Evolutionary conservation across 1,140 invertebrate species (phyloP).

Genomic region (Drosophila lowei): DNA sequence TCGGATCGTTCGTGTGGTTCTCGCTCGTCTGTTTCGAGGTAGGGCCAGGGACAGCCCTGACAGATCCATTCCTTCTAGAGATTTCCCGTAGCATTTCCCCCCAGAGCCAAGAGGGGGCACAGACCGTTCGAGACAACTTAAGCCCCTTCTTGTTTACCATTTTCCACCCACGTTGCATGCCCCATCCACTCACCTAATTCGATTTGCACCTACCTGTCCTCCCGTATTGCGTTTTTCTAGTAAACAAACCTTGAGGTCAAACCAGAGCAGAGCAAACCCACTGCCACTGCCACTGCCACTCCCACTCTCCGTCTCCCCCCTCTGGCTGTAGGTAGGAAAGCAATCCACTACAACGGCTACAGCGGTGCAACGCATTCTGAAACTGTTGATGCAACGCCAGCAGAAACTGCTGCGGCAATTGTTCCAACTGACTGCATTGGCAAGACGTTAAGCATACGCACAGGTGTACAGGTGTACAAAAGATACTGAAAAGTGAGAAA

Average conservation of each 20-base stretch:
- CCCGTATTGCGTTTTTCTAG: neutral
- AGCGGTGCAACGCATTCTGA: conserved; percentile 80
- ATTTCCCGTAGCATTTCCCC: too few relatives aligned
- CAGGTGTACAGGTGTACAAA: conserved; percentile 18
- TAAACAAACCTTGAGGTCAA: conserved; percentile 44
- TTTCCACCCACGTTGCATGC: conserved; percentile 5
- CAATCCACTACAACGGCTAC: conserved; percentile 78
- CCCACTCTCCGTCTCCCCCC: neutral
- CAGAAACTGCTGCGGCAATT: conserved; percentile 79
- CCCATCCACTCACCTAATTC: conserved; percentile 19
- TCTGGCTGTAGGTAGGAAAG: conserved; percentile 35
- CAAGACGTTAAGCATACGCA: conserved; percentile 63
- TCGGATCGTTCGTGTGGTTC: conserved; percentile 8
- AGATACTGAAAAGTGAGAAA: conserved; percentile 6
- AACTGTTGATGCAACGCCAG: conserved; percentile 83
- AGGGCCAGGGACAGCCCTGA: neutral
- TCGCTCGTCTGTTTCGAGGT: conserved; percentile 31
- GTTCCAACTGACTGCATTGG: conserved; percentile 68
- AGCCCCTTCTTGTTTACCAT: conserved; percentile 38
- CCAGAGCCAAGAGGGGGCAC: too few relatives aligned
- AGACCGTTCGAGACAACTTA: too few relatives aligned
- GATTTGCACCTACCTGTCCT: conserved; percentile 13
- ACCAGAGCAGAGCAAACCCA: conserved; percentile 13
- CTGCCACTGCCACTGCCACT: neutral
- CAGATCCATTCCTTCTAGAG: neutral